phyloP scores from a whole-genome alignment of 2,888 invertebrate genomes.

The Cartodere bifasciata region DNA sequence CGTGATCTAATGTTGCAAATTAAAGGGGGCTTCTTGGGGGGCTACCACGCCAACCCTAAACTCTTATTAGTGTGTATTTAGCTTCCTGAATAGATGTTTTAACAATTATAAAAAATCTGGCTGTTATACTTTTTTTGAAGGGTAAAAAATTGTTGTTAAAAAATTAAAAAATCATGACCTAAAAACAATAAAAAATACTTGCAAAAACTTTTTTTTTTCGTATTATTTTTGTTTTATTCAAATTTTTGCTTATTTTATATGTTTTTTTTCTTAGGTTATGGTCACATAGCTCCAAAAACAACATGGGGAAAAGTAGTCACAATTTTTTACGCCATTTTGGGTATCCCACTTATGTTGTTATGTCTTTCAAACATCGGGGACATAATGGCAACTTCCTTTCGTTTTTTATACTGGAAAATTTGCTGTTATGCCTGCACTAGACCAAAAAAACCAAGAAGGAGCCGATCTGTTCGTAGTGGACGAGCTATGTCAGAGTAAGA shows the following conservation, averaged over 20 bases:
- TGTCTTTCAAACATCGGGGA: constrained; percentile 91
- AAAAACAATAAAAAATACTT: no score
- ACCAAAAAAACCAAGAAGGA: constrained; percentile 46
- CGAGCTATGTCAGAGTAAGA: no score
- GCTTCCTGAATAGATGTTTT: no score
- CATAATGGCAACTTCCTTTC: constrained; percentile 86
- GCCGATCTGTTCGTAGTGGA: constrained; percentile 26
- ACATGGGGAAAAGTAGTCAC: constrained; percentile 88
- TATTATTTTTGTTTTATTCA: not conserved
- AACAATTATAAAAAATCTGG: no score
- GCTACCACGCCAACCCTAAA: no score
- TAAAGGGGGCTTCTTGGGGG: no score
- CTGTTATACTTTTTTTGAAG: no score
- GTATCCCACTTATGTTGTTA: constrained; percentile 88
- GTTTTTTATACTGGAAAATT: constrained; percentile 85
- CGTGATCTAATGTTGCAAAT: no score
- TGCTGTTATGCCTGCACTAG: constrained; percentile 84
- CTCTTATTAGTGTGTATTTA: no score
- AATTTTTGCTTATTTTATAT: not conserved
- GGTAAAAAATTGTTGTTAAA: no score
- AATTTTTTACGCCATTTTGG: constrained; percentile 90
- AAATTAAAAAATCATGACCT: no score
- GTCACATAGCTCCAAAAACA: constrained; percentile 90
- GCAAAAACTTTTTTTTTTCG: no score
- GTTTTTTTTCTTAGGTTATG: constrained; percentile 62